Base-by-base conservation (phyloP, 2,113 vertebrate species). In the Lophius piscatorius region DNA sequence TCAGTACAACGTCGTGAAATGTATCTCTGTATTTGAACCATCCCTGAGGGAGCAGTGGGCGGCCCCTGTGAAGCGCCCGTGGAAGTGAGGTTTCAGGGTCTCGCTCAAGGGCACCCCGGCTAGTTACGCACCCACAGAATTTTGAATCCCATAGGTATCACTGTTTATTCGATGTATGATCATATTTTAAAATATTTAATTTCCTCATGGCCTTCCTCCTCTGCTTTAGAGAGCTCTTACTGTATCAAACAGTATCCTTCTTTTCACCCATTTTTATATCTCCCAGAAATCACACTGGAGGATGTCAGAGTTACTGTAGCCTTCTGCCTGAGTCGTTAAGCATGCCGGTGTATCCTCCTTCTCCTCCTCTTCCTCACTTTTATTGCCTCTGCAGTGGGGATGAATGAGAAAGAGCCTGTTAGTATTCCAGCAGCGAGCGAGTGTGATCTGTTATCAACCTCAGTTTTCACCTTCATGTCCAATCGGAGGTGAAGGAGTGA, bases 381-480 rank as follows among this genome's bases (percentile, higher is more conserved):
- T 84, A 84, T 86, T 80, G 78, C 70, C 42, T 65, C 41, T n/a
- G 74, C 79, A 81, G 46, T 36, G 64, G 72, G 66, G 62, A 28
- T 29, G 42, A 70, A 73, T 58, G 66, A 75, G 63, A 67, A 61
- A 14, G 31, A 12, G 48, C 67, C 56, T 61, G 76, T 85, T 85
- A 70, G 83, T 82, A 83, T 85, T 85, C 85, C 61, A 29, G 56
- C 58, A 12, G 62, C 38, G 55, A 10, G 62, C 34, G 63, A 13
- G 21, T 62, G 57, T 3, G 73, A 77, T 82, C 78, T 10, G 64
- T 75, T 85, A 82, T 83, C 80, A 73, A 10, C 36, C 76, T 48
- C 80, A 23, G 54, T 63, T 77, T 77, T 78, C 80, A 76, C 69
- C 80, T 74, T 60, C 23, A 5, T 71, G 80, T 85, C 76, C 60